Evolutionary conservation across 2,888 invertebrate genomes (phyloP).

Genomic region (Nowickia ferox): DNA sequence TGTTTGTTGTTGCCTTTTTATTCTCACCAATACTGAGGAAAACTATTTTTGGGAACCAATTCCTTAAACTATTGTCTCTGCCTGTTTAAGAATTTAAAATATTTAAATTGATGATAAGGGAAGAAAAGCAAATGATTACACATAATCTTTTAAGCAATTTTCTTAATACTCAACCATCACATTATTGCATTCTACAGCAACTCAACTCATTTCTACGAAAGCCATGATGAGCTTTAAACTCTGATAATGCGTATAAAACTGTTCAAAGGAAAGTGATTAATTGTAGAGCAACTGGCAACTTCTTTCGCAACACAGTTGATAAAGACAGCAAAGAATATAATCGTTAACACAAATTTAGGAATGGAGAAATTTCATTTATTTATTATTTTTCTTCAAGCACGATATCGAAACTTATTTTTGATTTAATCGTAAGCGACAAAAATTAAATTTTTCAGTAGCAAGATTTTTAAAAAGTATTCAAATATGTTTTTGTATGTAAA

Average conservation of each 20-base stretch:
- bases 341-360: too few relatives aligned
- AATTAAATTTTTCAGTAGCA: too few relatives aligned
- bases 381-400: too few relatives aligned
- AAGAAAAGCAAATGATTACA: conserved; percentile 28
- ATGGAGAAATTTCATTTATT: too few relatives aligned
- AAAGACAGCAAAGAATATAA: neutral
- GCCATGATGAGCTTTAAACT: conserved; percentile 37
- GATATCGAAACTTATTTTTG: too few relatives aligned
- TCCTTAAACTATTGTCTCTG: neutral
- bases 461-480: too few relatives aligned
- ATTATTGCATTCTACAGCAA: conserved; percentile 14
- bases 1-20: too few relatives aligned
- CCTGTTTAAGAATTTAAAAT: neutral
- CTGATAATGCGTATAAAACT: conserved; percentile 59
- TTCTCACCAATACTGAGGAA: too few relatives aligned
- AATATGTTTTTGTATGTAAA: too few relatives aligned
- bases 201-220: conserved; percentile 3
- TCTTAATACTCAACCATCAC: neutral
- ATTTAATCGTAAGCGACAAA: too few relatives aligned
- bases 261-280: conserved; percentile 57
- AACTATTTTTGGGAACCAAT: neutral
- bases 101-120: conserved; percentile 31
- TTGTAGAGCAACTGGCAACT: conserved; percentile 7
- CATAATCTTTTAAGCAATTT: conserved; percentile 51
- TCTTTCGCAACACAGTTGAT: neutral